Base-by-base conservation (phyloP, 1,140 invertebrate species). In the Platyscapa corneri region DNA sequence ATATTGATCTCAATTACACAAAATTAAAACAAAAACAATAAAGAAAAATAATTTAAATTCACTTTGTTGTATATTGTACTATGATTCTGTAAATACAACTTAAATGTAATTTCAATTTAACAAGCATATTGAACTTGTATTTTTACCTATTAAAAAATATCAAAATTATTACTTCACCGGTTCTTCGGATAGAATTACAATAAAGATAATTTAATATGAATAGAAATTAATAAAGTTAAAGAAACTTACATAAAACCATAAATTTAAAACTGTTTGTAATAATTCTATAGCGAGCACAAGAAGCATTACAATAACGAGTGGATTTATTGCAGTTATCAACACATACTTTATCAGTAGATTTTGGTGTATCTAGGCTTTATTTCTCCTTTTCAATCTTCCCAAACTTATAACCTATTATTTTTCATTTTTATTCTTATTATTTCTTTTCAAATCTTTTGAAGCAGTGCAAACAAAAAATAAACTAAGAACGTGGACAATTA, bases 211-310 rank as follows among this genome's bases (percentile, higher is more conserved):
- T n/a, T n/a, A n/a, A n/a, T n/a, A n/a, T n/a, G n/a, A n/a, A n/a
- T n/a, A n/a, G n/a, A n/a, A n/a, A 67, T 67, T 67, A 12, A 79
- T 65, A 27, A 18, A 81, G 42, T n/a, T 53, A 34, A 39, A 27
- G 23, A 42, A 16, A n/a, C 5, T 60, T 32, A 67, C 0, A 67
- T 14, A 65, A 60, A n/a, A 81, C 37, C 56, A 64, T 70, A 49
- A 39, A 81, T 81, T 70, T 18, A 42, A 81, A 56, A 39, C n/a
- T n/a, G 46, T 74, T 74, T 82, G 32, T 32, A 10, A 37, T 27
- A 56, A 39, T 60, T 60, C 7, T 46, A 34, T 42, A 7, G 37
- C 70, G 8, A n/a, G 27, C 3, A 60, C 14, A 27, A 60, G 16
- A 74, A 74, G 5, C 23, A 20, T 42, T 42, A 32, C 80, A 14